Conservation (phyloP, 1,140 invertebrate genomes). For the Heliconius eleuchia region DNA sequence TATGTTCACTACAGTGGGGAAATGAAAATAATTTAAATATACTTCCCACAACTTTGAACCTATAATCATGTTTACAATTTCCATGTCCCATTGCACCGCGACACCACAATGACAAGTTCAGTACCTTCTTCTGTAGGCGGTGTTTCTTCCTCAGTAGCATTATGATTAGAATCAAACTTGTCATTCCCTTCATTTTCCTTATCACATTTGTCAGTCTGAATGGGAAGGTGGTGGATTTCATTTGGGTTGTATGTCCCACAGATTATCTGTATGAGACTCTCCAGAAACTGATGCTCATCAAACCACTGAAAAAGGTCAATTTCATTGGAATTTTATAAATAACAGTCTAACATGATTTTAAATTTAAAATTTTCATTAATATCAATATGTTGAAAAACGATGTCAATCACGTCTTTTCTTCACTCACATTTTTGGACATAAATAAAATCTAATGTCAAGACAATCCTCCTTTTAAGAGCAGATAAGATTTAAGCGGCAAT, state of each 20-base stretch:
- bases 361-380: too few species aligned
- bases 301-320: slow-evolving; percentile 88
- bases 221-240: slow-evolving; percentile 25
- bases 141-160: slow-evolving; percentile 37
- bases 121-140: neutral
- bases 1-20: too few species aligned
- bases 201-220: slow-evolving; percentile 30
- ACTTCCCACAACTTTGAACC: too few species aligned
- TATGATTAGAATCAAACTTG: slow-evolving; percentile 49
- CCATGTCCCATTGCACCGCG: too few species aligned
- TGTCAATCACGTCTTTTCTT: too few species aligned
- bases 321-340: neutral
- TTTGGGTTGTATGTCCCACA: slow-evolving; percentile 86
- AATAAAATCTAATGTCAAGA: too few species aligned
- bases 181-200: slow-evolving; percentile 30
- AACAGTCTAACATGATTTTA: neutral
- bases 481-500: too few species aligned
- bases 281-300: slow-evolving; percentile 91
- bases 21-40: too few species aligned
- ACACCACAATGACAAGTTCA: neutral
- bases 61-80: too few species aligned
- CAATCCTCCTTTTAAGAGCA: too few species aligned
- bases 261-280: slow-evolving; percentile 90
- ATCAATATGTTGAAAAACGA: too few species aligned
- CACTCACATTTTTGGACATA: too few species aligned